phyloP scores from a whole-genome alignment of 2,888 invertebrate genomes.

The Galerucella calmariensis region DNA sequence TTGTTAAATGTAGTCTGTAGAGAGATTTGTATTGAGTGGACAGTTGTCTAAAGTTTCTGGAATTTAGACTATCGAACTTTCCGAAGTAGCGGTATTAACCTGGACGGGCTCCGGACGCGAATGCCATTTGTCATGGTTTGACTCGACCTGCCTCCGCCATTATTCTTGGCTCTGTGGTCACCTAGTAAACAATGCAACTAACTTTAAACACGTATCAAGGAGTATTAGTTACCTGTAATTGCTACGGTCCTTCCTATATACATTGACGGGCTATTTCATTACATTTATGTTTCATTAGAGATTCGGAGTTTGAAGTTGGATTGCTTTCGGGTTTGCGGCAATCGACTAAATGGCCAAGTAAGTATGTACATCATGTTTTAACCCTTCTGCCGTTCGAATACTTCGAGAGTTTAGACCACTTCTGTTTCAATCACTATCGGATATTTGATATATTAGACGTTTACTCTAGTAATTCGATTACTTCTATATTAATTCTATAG shows the following conservation, averaged over 20 bases:
- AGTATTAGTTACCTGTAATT: constrained; percentile 65
- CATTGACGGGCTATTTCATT: constrained; percentile 63
- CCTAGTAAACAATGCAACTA: constrained; percentile 65
- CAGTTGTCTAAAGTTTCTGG: constrained; percentile 55
- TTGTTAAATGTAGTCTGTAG: constrained; percentile 45
- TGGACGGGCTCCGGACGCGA: constrained; percentile 57
- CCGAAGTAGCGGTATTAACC: constrained; percentile 63
- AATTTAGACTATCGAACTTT: constrained; percentile 62
- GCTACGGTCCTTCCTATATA: constrained; percentile 52
- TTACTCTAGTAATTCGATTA: constrained; percentile 17
- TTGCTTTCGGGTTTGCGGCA: constrained; percentile 53
- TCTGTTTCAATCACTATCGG: constrained; percentile 35
- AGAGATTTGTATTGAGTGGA: constrained; percentile 47
- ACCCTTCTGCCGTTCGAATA: constrained; percentile 36
- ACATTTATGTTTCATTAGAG: constrained; percentile 61
- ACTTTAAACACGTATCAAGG: constrained; percentile 64
- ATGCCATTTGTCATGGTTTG: constrained; percentile 66
- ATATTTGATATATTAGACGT: constrained; percentile 39
- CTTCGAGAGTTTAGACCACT: constrained; percentile 38
- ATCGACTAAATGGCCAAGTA: constrained; percentile 48
- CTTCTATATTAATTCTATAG: constrained; percentile 18
- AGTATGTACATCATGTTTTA: constrained; percentile 40
- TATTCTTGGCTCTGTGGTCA: constrained; percentile 64
- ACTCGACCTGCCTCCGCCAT: constrained; percentile 62
- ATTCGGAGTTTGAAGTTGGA: constrained; percentile 58